Conservation (phyloP, 2,113 vertebrate genomes). For the Protobothrops flavoviridis region DNA sequence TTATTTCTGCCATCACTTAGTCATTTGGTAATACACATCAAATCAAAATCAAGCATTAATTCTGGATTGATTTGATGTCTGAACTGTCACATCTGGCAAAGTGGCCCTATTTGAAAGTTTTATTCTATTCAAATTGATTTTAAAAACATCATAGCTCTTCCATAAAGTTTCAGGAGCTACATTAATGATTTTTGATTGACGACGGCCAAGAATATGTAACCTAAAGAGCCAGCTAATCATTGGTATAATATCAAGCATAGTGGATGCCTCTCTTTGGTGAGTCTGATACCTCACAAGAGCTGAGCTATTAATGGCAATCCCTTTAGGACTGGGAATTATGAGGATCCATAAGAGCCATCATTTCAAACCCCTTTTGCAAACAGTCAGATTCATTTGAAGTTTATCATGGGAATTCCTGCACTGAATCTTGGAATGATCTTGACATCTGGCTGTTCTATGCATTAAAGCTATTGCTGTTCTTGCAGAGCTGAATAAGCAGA, state of each 20-base stretch:
- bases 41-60: neutral
- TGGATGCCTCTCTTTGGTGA: fast-evolving
- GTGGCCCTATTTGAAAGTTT: slow-evolving; percentile 8
- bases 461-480: slow-evolving; percentile 55
- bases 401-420: slow-evolving; percentile 25
- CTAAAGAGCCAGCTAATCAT: fast-evolving
- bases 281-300: fast-evolving
- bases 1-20: too few species aligned
- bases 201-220: neutral
- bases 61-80: neutral
- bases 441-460: slow-evolving; percentile 35
- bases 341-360: fast-evolving
- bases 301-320: fast-evolving
- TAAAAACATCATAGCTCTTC: neutral
- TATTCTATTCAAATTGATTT: neutral
- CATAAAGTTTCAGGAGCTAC: neutral
- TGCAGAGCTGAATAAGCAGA: slow-evolving; percentile 49
- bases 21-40: neutral
- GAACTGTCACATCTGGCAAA: neutral
- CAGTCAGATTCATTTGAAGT: slow-evolving; percentile 14
- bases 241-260: fast-evolving
- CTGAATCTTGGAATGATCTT: slow-evolving; percentile 55
- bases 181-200: fast-evolving
- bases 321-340: neutral
- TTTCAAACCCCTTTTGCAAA: neutral